Evolutionary conservation across 1,140 invertebrate genomes (phyloP), one percentile per base, ranked within the genome.

Genomic region (Glossosoma conforme): DNA sequence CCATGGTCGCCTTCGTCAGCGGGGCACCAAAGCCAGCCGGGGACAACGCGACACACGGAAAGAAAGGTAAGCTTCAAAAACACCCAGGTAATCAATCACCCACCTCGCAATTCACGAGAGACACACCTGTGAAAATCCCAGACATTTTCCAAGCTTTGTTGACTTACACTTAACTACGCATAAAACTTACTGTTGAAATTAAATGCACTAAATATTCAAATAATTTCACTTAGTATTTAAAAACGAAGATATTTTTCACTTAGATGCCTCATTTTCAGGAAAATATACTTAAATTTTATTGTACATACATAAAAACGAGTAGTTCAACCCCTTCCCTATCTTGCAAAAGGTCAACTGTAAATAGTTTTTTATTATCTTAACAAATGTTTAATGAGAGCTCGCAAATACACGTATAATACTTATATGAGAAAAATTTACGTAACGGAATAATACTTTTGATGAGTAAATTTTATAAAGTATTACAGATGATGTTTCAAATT

Each of bases 11-110:
- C 14, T 21, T 53, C 5, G 56, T 48, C n/a, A 35, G 38, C 17
- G 52, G 25, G 13, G 52, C 48, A 5, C 52, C 56, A 5, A 54
- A 54, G 48, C 47, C 47, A 20, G 32, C 52, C 3, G 56, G 52
- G 2, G 56, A 58, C 20, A 51, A 28, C n/a, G 41, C 44, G 6
- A 52, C 24, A 14, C 56, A 58, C 22, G 56, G 52, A 19, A 54
- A 58, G 14, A 58, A 58, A 48, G 56, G 56, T 58, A 37, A 14
- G 14, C 32, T 6, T 35, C 11, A 17, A 41, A 10, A 4, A 6
- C 8, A 4, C 3, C 13, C 21, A 6, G 9, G 19, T 41, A 20
- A 41, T 18, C 15, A 13, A 41, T 4, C 9, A 41, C 15, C 15
- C 14, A 9, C 35, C 5, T 37, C 14, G 15, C 11, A 14, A 6